A percentile compares a stretch with the other conserved stretches of the same genome.
These are phyloP conservation scores for Acrocephalus scirpaceus DNA, from an alignment of 2,797 vertebrate species.

Conservation along the genomic window DNA sequence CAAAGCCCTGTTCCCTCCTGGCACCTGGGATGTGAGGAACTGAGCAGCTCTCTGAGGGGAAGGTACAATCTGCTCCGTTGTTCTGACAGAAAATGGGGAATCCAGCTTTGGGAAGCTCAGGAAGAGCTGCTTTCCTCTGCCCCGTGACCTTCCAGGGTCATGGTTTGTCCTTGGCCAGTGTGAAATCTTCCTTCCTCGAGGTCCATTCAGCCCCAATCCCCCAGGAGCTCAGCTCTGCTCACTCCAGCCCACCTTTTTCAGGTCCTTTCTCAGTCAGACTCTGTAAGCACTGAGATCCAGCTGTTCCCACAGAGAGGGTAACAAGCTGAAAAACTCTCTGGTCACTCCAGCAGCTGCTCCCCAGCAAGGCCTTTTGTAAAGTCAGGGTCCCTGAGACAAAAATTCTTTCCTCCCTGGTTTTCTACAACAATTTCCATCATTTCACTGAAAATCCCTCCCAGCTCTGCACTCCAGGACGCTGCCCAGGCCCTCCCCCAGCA, in stretches of 20 bases:
- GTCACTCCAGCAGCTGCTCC: not conserved
- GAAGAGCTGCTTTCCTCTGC: not conserved
- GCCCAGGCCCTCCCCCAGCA: not conserved
- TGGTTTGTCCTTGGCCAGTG: not conserved
- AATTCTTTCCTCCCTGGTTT: not conserved
- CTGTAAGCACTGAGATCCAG: not conserved
- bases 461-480: not conserved
- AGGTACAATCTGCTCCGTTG: not conserved
- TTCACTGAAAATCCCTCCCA: not conserved
- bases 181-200: not conserved
- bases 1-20: not conserved
- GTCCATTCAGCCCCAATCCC: not conserved
- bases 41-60: not conserved
- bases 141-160: not conserved
- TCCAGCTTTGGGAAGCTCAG: not conserved
- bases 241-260: not conserved
- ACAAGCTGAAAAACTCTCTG: fast-evolving
- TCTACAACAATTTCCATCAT: not conserved
- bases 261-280: not conserved
- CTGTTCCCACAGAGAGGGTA: not conserved
- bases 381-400: slow-evolving; percentile 22
- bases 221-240: not conserved
- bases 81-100: not conserved
- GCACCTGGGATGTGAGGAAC: not conserved
- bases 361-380: not conserved